phyloP scores from a whole-genome alignment of 2,113 vertebrate genomes.

The Apodemus speciosus region DNA sequence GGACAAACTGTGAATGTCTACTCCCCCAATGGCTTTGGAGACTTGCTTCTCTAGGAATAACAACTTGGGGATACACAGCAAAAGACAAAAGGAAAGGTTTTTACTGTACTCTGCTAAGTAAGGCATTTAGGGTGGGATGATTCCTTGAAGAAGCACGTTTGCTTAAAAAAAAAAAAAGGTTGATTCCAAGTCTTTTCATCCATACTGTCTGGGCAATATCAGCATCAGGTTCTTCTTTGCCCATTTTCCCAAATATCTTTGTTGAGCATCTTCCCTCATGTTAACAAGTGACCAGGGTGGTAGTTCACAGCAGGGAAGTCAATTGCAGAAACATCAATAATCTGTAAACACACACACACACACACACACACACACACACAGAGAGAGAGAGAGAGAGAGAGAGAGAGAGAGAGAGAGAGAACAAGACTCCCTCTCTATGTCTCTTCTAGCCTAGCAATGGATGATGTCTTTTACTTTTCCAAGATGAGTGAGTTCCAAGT shows the following conservation, averaged over 20 bases:
- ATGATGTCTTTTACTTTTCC: neutral
- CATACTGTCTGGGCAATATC: neutral
- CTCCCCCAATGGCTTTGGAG: neutral
- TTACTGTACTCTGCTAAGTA: neutral
- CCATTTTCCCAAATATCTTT: neutral
- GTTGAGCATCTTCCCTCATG: too few species aligned
- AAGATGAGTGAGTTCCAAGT: neutral
- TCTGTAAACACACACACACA: neutral
- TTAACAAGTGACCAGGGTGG: accelerated
- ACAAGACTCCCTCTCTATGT: neutral
- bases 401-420: too few species aligned
- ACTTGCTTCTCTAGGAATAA: neutral
- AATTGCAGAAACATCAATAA: neutral
- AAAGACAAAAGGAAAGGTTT: neutral
- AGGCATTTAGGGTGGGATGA: neutral
- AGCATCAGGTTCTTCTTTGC: neutral
- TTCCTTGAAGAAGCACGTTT: neutral
- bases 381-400: too few species aligned
- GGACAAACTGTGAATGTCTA: neutral
- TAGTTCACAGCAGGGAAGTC: neutral
- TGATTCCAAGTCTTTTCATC: neutral
- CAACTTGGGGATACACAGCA: neutral
- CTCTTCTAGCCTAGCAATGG: neutral
- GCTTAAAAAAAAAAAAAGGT: neutral
- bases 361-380: too few species aligned